phyloP scores from a whole-genome alignment of 37 sponge, comb jelly and placozoan genomes.

The Agelas oroides region DNA sequence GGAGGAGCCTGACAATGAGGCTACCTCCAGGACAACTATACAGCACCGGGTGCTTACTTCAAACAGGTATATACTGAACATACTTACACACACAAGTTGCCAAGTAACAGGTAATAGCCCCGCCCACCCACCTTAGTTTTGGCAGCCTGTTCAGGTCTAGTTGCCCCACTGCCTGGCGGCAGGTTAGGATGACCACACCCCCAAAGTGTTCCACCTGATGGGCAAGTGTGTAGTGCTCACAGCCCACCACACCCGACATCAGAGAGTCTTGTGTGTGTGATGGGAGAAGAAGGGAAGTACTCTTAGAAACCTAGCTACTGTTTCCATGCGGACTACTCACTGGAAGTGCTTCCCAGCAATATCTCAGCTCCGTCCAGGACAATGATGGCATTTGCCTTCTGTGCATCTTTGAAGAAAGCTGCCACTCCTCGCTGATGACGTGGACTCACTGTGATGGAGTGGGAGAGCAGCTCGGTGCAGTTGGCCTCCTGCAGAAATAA shows the following conservation, averaged over 20 bases:
- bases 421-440: slow-evolving; percentile 59
- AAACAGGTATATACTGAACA: too few species aligned
- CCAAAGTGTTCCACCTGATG: slow-evolving; percentile 52
- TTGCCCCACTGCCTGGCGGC: slow-evolving; percentile 13
- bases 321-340: slow-evolving; percentile 9
- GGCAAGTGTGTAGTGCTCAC: slow-evolving; percentile 45
- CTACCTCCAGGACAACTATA: too few species aligned
- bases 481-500: slow-evolving; percentile 46
- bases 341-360: slow-evolving; percentile 36
- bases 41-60: too few species aligned
- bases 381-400: slow-evolving; percentile 70
- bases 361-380: slow-evolving; percentile 67
- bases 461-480: slow-evolving; percentile 66
- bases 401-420: slow-evolving; percentile 69
- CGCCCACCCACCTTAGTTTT: slow-evolving; percentile 32
- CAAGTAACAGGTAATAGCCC: neutral
- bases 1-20: slow-evolving; percentile 3
- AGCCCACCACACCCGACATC: slow-evolving; percentile 42
- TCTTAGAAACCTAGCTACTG: too few species aligned
- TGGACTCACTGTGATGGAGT: slow-evolving; percentile 17
- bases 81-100: too few species aligned
- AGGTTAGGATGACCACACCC: slow-evolving; percentile 45
- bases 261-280: neutral
- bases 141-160: slow-evolving; percentile 53
- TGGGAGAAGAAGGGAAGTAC: too few species aligned